These are phyloP conservation scores for Philereme transversata DNA, from an alignment of 2,888 invertebrate genomes.

Conservation along the genomic window DNA sequence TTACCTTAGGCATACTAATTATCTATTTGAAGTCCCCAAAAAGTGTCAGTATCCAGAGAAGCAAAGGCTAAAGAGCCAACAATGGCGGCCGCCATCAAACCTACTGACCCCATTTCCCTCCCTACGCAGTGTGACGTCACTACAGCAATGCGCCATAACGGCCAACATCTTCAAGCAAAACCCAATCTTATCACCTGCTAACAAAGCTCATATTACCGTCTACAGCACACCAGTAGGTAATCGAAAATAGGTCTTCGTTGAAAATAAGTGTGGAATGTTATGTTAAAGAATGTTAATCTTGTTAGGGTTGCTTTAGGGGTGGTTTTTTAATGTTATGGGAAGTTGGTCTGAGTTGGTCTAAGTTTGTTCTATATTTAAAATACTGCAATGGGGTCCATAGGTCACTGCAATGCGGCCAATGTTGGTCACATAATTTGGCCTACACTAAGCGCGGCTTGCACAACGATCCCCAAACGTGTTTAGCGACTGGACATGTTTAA, in stretches of 20 bases:
- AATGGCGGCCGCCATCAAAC: slow-evolving; percentile 51
- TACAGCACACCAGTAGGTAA: background rate
- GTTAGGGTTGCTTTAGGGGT: background rate
- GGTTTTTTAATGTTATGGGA: background rate
- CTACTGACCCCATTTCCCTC: slow-evolving; percentile 62
- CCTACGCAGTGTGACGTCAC: slow-evolving; percentile 72
- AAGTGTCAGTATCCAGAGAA: slow-evolving; percentile 1
- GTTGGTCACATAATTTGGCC: background rate
- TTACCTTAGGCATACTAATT: too few relatives aligned
- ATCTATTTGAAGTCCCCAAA: background rate
- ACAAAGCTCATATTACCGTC: slow-evolving; percentile 30
- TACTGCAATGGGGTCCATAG: slow-evolving; percentile 35
- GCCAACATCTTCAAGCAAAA: slow-evolving; percentile 42
- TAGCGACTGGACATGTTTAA: too few relatives aligned
- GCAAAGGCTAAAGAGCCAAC: slow-evolving; percentile 13
- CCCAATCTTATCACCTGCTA: slow-evolving; percentile 39
- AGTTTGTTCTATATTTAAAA: slow-evolving; percentile 31
- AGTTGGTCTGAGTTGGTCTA: slow-evolving; percentile 12
- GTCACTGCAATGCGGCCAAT: slow-evolving; percentile 42
- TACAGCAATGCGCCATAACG: slow-evolving; percentile 65
- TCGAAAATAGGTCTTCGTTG: slow-evolving; percentile 10
- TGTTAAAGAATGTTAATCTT: too few relatives aligned
- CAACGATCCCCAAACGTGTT: too few relatives aligned
- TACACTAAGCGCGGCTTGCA: too few relatives aligned
- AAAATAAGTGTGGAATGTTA: background rate